phyloP scores from a whole-genome alignment of 2,888 invertebrate species.

The Athalia rosae region DNA sequence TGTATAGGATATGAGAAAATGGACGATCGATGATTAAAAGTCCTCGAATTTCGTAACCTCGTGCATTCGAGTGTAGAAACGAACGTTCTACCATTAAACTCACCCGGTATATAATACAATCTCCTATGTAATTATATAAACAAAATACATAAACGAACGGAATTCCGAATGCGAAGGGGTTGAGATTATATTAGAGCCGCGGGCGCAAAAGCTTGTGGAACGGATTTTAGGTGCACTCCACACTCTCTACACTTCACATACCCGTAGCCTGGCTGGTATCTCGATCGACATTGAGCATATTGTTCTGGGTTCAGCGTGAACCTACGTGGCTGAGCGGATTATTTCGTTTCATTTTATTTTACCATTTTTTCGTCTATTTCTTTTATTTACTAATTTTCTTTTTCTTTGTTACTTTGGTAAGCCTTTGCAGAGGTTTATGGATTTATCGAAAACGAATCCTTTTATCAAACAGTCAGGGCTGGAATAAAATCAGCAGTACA shows the following conservation, averaged over 20 bases:
- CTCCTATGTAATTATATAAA: no score
- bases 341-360: neutral
- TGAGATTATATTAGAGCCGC: no score
- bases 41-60: no score
- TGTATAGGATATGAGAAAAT: no score
- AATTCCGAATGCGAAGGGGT: no score
- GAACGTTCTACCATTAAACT: no score
- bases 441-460: conserved; percentile 29
- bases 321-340: conserved; percentile 19
- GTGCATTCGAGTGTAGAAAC: no score
- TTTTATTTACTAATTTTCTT: neutral
- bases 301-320: conserved; percentile 8
- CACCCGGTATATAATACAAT: no score
- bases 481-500: conserved; percentile 3
- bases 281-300: conserved; percentile 27
- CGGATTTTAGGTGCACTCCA: no score
- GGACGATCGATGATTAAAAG: no score
- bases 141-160: no score
- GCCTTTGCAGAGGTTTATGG: conserved; percentile 7
- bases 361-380: neutral
- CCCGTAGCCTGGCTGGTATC: neutral
- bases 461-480: conserved; percentile 14
- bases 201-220: no score
- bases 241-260: neutral
- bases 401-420: neutral